Evolutionary conservation across 2,888 invertebrate genomes (phyloP), one percentile per base, ranked within the genome.

Genomic region (Carabus problematicus): DNA sequence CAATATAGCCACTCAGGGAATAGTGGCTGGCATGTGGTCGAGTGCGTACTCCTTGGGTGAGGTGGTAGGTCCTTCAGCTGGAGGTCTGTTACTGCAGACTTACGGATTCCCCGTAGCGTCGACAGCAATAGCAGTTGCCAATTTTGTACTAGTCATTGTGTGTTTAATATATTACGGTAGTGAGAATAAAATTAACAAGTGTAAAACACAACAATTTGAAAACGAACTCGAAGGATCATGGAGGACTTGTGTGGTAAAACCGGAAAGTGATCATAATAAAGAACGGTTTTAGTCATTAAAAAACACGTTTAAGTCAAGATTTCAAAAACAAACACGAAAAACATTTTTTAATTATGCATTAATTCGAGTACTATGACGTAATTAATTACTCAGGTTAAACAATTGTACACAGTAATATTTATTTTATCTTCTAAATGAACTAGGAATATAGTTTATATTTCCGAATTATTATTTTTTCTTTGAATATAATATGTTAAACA

Each of bases 21-120:
- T 91, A 0, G 89, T 92, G 43, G 91, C 91, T 0, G 91, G 91
- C 8, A 83, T 91, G 9, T 91, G 91, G 91, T 89, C 89, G 0
- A 89, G 89, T 72, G 87, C 89, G 76, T 91, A 91, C 79, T 90
- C 91, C 0, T 80, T 91, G 70, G 91, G 91, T 74, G 90, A 91
- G 77, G 89, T 90, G 68, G 83, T 89, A 19, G 87, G 87, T 0
- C 91, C 91, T 0, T 85, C 88, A 18, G 76, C 89, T 14, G 91
- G 91, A 6, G 90, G 90, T 1, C 82, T 86, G 0, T 78, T 91
- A 0, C 82, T 89, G 3, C 84, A 90, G 73, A 82, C 85, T 69
- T 89, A 86, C 78, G 89, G 88, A 1, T 91, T 91, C 77, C 87
- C 89, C 0, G 80, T 88, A n/a, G 87, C 88, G 56, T 85, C 89